Base-by-base conservation (phyloP, 2,888 invertebrate genomes). In the Temnothorax rugatulus region DNA sequence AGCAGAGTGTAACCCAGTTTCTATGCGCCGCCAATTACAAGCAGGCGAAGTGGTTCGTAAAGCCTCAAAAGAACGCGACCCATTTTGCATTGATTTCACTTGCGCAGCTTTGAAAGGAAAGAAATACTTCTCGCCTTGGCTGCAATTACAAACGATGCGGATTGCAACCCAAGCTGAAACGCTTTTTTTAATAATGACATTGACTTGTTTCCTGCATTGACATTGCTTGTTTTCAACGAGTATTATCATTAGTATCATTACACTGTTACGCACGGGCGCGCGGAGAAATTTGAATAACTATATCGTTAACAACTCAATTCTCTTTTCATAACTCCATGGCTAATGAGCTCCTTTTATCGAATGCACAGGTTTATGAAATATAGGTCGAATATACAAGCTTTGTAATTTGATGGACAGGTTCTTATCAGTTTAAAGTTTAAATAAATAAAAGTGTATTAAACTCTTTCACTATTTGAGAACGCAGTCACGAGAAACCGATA, bases 211-310 rank as follows among this genome's bases (percentile, higher is more conserved):
- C 11, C 59, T 79, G 59, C 69, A 76, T 82, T 63, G 34, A 44
- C 52, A 50, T 75, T 21, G 25, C 41, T 76, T 29, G 41, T 63
- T 54, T 47, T 71, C 59, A 59, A 29, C 77, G 18, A 57, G 34
- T 77, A 77, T 79, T 79, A 68, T 68, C 68, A 71, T 79, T 77
- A 77, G 69, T 79, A 68, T 68, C 68, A 71, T 79, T 79, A 79
- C 71, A 15, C 18, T 13, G 73, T 71, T 79, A 79, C 57, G 82
- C 82, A 61, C 47, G 74, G 9, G 54, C 8, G 76, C 76, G 77
- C 63, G 7, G 61, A 34, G 21, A 41, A 41, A 76, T 82, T 82
- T 77, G 75, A 76, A 77, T 64, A 61, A 79, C 71, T 71, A 69
- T 64, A 69, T 64, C 76, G 52, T 21, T 66, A 29, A 69, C 79